These are phyloP conservation scores for Drosophila mulleri DNA, from an alignment of 2,888 invertebrate species.

Conservation along the genomic window DNA sequence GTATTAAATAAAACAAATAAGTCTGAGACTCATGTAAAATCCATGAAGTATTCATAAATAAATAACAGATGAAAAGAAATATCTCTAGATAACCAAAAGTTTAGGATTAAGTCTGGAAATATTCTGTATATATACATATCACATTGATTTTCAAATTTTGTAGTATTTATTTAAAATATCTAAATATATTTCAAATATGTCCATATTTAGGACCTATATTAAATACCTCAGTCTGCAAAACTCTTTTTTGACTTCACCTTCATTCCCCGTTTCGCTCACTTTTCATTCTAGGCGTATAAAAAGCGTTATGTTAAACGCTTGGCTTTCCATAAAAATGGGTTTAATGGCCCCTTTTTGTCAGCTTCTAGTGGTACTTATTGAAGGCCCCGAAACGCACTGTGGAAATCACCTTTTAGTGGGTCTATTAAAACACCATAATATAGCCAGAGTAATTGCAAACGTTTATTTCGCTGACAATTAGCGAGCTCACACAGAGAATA, in stretches of 20 bases:
- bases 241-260: not conserved
- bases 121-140: too few relatives aligned
- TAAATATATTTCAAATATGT: not conserved
- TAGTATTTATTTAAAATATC: too few relatives aligned
- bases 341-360: slow-evolving; percentile 16
- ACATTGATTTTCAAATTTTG: too few relatives aligned
- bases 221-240: not conserved
- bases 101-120: too few relatives aligned
- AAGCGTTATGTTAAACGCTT: slow-evolving; percentile 11
- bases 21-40: too few relatives aligned
- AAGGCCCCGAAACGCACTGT: not conserved
- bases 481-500: slow-evolving; percentile 15
- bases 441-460: slow-evolving; percentile 20
- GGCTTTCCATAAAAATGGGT: slow-evolving; percentile 15
- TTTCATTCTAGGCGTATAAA: not conserved
- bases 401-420: slow-evolving; percentile 32
- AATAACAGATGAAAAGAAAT: too few relatives aligned
- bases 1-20: too few relatives aligned
- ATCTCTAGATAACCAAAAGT: too few relatives aligned
- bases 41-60: too few relatives aligned
- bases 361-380: not conserved
- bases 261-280: not conserved
- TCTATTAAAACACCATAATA: slow-evolving; percentile 39
- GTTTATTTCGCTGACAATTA: slow-evolving; percentile 42
- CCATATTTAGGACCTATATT: not conserved